Percentiles rank a stretch among this genome's conserved stretches.
Conservation (phyloP, 2,888 invertebrate genomes). For the Caenorhabditis doughertyi region DNA sequence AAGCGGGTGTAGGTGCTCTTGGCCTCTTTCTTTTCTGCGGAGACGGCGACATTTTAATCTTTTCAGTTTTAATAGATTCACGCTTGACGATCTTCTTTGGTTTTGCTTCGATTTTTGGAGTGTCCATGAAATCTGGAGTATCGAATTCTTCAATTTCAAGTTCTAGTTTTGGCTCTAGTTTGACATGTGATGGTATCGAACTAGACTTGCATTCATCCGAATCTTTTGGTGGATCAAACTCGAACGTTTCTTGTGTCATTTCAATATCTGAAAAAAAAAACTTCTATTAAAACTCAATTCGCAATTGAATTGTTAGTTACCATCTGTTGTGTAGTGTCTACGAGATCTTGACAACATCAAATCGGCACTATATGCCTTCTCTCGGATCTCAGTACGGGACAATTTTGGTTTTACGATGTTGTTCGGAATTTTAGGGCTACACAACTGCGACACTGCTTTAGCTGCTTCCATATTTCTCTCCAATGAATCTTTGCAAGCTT, state of each 20-base stretch:
- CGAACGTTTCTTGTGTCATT: neutral
- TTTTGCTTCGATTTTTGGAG: too few relatives aligned
- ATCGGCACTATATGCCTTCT: constrained; percentile 4
- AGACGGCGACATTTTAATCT: too few relatives aligned
- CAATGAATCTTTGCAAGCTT: neutral
- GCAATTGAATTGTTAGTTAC: too few relatives aligned
- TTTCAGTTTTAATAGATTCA: too few relatives aligned
- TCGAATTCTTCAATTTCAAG: too few relatives aligned
- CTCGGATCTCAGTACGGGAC: neutral
- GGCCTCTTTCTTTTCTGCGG: too few relatives aligned
- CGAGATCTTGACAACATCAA: neutral
- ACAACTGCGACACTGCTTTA: neutral
- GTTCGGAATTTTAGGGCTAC: neutral
- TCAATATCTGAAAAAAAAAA: neutral
- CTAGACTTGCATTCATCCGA: neutral
- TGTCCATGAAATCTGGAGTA: too few relatives aligned
- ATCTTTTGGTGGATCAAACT: neutral
- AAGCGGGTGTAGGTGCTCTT: too few relatives aligned
- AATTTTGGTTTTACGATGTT: neutral
- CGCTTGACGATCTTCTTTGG: too few relatives aligned
- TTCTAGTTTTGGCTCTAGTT: too few relatives aligned
- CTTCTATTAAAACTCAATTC: too few relatives aligned
- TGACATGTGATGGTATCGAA: too few relatives aligned
- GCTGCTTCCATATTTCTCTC: neutral
- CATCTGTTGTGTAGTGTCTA: constrained; percentile 8